These are phyloP conservation scores for Drosophila triauraria DNA, from an alignment of 1,140 invertebrate species.

Conservation along the genomic window DNA sequence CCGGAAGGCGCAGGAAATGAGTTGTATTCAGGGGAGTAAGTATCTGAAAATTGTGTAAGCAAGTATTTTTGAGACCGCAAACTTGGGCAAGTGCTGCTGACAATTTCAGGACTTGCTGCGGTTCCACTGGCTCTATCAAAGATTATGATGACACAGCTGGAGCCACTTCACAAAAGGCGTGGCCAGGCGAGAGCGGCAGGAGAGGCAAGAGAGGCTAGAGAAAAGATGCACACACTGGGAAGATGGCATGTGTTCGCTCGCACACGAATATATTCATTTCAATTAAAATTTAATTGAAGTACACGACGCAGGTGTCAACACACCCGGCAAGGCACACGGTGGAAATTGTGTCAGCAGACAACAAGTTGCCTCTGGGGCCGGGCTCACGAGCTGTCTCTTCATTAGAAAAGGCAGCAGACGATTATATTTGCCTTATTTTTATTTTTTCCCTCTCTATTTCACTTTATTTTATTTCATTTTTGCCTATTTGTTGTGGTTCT, in stretches of 20 bases:
- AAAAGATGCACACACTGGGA: slow-evolving; percentile 37
- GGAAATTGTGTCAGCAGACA: slow-evolving; percentile 78
- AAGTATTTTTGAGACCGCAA: slow-evolving; percentile 24
- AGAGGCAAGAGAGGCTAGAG: slow-evolving; percentile 14
- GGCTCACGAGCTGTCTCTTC: slow-evolving; percentile 40
- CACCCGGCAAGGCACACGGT: slow-evolving; percentile 44
- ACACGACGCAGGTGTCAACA: slow-evolving; percentile 65
- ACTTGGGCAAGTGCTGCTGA: neutral
- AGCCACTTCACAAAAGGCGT: slow-evolving; percentile 55
- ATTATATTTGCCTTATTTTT: slow-evolving; percentile 59
- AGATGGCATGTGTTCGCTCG: slow-evolving; percentile 21
- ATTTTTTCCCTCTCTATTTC: slow-evolving; percentile 20
- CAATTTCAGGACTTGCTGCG: slow-evolving; percentile 11
- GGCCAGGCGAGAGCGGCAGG: neutral
- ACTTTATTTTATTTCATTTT: slow-evolving; percentile 11
- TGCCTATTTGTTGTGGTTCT: slow-evolving; percentile 44
- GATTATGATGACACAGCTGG: slow-evolving; percentile 52
- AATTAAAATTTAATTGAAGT: slow-evolving; percentile 84
- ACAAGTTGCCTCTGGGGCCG: slow-evolving; percentile 43
- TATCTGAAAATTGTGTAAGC: slow-evolving; percentile 14
- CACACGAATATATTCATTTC: slow-evolving; percentile 71
- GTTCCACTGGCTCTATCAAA: slow-evolving; percentile 30
- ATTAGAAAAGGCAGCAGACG: slow-evolving; percentile 56
- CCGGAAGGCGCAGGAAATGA: neutral
- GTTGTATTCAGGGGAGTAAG: neutral